Conservation (phyloP, 2,797 vertebrate species). For the Macroramphosus scolopax region DNA sequence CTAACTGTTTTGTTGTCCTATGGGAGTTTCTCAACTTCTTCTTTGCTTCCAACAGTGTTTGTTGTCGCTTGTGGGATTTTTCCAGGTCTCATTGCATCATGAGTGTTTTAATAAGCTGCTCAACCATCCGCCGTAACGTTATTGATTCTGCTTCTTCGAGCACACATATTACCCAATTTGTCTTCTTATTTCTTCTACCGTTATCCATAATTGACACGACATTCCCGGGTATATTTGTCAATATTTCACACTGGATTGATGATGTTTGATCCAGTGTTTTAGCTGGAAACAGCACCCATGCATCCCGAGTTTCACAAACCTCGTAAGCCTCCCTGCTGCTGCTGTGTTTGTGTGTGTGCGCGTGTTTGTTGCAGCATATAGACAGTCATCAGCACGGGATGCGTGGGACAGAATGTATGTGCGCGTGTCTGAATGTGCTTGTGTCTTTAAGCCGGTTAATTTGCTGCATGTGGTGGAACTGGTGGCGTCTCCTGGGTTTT, state of each 20-base stretch:
- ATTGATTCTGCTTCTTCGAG: neutral
- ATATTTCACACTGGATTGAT: neutral
- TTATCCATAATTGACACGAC: neutral
- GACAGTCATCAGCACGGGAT: constrained; percentile 18
- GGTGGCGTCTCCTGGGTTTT: constrained; percentile 36
- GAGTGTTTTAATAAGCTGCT: neutral
- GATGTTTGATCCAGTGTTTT: too few species aligned
- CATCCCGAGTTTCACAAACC: too few species aligned
- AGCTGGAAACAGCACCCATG: too few species aligned
- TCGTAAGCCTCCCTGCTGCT: neutral
- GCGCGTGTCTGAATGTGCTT: constrained; percentile 13
- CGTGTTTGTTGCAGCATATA: neutral
- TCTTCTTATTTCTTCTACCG: neutral
- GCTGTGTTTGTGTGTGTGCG: too few species aligned
- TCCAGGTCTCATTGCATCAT: neutral
- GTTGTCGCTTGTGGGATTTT: too few species aligned
- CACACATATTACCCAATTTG: neutral
- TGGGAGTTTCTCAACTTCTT: neutral
- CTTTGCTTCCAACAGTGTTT: too few species aligned
- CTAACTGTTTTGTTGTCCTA: neutral
- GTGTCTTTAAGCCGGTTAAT: constrained; percentile 15
- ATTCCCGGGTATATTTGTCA: constrained; percentile 1
- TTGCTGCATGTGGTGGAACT: constrained; percentile 21
- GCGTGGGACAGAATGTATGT: constrained; percentile 21
- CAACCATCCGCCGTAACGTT: neutral